Conservation (phyloP, 2,888 invertebrate genomes). For the Loripinus fragilis region DNA sequence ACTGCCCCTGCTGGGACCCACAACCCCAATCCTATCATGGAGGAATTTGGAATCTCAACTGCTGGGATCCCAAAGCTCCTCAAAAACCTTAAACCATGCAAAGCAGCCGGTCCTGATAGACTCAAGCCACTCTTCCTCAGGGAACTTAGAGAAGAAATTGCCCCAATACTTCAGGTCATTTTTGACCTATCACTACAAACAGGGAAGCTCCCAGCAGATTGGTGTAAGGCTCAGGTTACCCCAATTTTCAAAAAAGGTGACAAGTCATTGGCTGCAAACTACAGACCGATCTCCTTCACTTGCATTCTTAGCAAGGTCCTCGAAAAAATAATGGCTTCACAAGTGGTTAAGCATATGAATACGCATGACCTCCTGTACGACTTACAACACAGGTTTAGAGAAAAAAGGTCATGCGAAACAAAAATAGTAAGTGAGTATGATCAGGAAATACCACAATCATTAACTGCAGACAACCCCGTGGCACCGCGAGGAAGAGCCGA, state of each 20-base stretch:
- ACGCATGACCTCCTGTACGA: background rate
- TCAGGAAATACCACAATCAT: too few species aligned
- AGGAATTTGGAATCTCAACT: background rate
- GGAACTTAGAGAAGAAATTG: background rate
- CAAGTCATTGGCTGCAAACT: background rate
- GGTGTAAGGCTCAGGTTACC: background rate
- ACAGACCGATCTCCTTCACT: constrained; percentile 4
- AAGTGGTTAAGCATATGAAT: background rate
- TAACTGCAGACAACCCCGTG: too few species aligned
- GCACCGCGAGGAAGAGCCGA: background rate
- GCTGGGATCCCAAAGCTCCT: background rate
- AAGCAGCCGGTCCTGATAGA: background rate
- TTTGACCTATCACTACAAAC: background rate
- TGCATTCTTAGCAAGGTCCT: background rate
- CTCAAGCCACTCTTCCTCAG: background rate
- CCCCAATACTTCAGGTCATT: constrained; percentile 1
- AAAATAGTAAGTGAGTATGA: too few species aligned
- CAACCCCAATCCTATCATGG: background rate
- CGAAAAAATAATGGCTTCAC: background rate
- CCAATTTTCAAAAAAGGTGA: constrained; percentile 8
- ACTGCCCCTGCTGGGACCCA: background rate
- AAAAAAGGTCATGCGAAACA: constrained; percentile 3
- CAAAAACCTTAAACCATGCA: background rate
- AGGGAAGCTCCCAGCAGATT: background rate
- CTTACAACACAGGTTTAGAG: background rate